Percentiles rank a stretch among this genome's conserved stretches.
phyloP scores from a whole-genome alignment of 2,113 vertebrate genomes.

The Dolichotis patagonum region DNA sequence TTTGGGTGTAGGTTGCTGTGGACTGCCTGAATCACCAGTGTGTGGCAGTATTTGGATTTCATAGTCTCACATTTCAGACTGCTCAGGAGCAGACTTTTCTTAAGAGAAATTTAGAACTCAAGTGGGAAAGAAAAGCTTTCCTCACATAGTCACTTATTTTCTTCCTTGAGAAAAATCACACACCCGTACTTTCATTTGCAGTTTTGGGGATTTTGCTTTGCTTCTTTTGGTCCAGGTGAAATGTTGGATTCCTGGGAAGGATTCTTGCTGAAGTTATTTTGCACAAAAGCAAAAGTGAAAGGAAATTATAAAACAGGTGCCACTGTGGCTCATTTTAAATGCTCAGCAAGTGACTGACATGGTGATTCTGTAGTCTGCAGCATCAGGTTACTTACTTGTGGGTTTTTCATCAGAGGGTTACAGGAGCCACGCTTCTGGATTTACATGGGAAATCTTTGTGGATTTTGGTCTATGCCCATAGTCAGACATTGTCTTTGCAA shows the following conservation, averaged over 20 bases:
- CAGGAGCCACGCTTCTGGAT: background rate
- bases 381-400: background rate
- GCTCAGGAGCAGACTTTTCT: background rate
- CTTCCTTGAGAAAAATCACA: background rate
- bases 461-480: background rate
- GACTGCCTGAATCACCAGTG: background rate
- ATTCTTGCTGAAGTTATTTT: background rate
- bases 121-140: rapidly evolving
- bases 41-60: background rate
- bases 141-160: background rate
- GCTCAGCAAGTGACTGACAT: rapidly evolving
- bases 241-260: background rate
- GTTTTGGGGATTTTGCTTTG: background rate
- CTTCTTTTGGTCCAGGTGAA: background rate
- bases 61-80: background rate
- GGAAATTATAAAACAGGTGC: background rate
- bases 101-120: background rate
- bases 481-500: background rate
- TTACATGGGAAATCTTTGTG: background rate
- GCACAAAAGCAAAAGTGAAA: background rate
- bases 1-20: background rate
- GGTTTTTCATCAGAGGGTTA: rapidly evolving
- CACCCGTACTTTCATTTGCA: background rate
- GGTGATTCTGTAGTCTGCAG: background rate
- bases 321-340: rapidly evolving